Conservation (phyloP, 2,797 vertebrate species). For the Antennarius maculatus region DNA sequence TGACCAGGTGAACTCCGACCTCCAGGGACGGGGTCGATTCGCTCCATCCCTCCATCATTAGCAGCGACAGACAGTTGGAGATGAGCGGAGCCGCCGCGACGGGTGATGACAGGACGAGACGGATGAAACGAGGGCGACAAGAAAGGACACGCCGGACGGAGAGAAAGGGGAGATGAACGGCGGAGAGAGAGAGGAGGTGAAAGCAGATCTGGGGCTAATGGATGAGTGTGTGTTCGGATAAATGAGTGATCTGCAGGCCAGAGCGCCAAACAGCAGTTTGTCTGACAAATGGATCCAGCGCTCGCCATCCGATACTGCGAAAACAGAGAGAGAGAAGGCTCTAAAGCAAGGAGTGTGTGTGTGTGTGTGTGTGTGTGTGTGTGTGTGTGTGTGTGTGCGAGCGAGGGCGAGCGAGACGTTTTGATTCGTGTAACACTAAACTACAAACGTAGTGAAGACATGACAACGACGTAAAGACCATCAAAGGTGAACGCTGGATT, state of each 20-base stretch:
- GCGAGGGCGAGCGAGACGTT: constrained; percentile 51
- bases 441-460: constrained; percentile 38
- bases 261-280: constrained; percentile 59
- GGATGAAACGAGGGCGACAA: constrained; percentile 67
- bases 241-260: constrained; percentile 66
- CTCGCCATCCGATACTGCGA: constrained; percentile 65
- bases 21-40: constrained; percentile 52
- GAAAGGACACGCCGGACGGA: constrained; percentile 67
- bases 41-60: constrained; percentile 45
- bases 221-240: constrained; percentile 60
- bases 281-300: constrained; percentile 73
- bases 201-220: constrained; percentile 79
- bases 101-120: constrained; percentile 71
- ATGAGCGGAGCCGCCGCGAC: constrained; percentile 47
- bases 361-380: constrained; percentile 27
- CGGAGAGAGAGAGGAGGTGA: constrained; percentile 61
- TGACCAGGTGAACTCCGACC: constrained; percentile 60
- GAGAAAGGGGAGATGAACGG: constrained; percentile 49
- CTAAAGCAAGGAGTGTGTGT: constrained; percentile 24
- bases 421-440: constrained; percentile 64
- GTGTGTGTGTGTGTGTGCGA: constrained; percentile 11
- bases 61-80: constrained; percentile 55
- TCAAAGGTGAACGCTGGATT: constrained; percentile 17
- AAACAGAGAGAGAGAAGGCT: constrained; percentile 65
- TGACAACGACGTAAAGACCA: neutral